A percentile compares a stretch with the other conserved stretches of the same genome.
Conservation (phyloP, 2,113 vertebrate species). For the Enhydra lutris region DNA sequence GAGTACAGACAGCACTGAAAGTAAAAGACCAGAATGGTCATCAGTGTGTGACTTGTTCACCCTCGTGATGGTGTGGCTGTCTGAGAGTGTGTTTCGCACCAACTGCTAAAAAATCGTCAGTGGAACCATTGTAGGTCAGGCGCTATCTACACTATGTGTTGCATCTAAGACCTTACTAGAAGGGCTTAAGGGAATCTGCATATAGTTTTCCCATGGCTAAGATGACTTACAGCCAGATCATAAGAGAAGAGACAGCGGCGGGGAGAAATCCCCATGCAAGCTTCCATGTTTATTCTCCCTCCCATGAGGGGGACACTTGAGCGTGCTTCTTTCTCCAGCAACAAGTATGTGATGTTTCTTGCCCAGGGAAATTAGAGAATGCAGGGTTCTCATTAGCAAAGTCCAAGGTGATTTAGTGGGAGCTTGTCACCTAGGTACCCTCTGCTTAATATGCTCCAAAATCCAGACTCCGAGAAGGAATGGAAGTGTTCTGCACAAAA, state of each 20-base stretch:
- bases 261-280: background rate
- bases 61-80: background rate
- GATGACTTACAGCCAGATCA: background rate
- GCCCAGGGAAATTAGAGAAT: background rate
- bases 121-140: background rate
- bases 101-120: background rate
- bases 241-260: background rate
- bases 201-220: background rate
- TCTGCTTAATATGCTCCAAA: background rate
- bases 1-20: background rate
- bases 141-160: background rate
- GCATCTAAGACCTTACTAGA: background rate
- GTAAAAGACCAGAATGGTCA: background rate
- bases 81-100: background rate
- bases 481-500: background rate
- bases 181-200: no score
- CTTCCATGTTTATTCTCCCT: background rate
- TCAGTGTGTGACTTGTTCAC: background rate
- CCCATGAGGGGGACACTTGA: accelerated
- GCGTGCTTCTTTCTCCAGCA: background rate
- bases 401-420: background rate
- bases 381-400: background rate
- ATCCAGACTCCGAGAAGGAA: background rate
- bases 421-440: background rate
- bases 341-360: background rate